Base-by-base conservation (phyloP, 2,797 vertebrate genomes). In the Sternotherus odoratus region DNA sequence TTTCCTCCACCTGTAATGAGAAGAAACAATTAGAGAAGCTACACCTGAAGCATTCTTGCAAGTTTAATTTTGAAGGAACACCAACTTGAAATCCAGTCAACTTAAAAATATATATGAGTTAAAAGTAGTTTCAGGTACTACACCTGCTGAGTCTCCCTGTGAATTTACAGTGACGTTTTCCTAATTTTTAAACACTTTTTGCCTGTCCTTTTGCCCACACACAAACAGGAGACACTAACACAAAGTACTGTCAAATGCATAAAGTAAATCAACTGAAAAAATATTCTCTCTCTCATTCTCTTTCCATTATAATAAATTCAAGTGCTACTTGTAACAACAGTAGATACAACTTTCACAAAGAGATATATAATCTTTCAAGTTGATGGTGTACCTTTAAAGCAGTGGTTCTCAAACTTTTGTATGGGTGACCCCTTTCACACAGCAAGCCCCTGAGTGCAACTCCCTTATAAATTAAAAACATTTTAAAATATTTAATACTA, bases 1-100 rank as follows among this genome's bases (percentile, higher is more conserved):
- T 79, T 77, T 87, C 79, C 66, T 89, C 75, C 77, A 94, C 96
- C 97, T 98, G 48, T 33, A 96, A 96, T 1, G 39, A 87, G 88
- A 97, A 86, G 97, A 49, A 91, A 48, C n/a, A 88, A 9, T 54
- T 5, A 17, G 46, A 83, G 60, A 82, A 74, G 66, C 8, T 46
- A 82, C 6, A 51, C 12, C 28, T 0, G 36, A 46, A 23, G 79
- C 69, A 39, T 6, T 82, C 24, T 12, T 51, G 83, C 87, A 92
- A 77, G 19, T 54, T 92, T 43, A 5, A 12, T 49, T 92, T 28
- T 10, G 46, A 94, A 28, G 1, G 36, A 2, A 2, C 30, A 56
- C 26, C 77, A 86, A 39, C 23, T 51, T 87, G 33, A 85, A 89
- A 91, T 46, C 16, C 75, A 80, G 93, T 33, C 77, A 0, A 33